Conservation (phyloP, 2,888 invertebrate genomes). For the Vannuccia rotundouncinata region DNA sequence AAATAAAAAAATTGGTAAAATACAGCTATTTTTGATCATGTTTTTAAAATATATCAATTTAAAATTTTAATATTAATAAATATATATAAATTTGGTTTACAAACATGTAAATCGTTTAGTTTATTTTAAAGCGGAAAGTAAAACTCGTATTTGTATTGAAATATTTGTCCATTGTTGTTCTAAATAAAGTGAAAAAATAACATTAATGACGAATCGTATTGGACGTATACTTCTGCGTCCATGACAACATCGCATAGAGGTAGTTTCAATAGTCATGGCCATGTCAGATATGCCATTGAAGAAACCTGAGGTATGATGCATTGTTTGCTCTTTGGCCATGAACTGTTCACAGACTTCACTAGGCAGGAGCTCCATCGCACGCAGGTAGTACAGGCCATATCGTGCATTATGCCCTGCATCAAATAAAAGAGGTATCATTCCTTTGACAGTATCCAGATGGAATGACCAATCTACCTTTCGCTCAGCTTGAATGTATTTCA, state of each 20-base stretch:
- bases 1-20: too few species aligned
- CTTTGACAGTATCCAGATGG: neutral
- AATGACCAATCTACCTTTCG: neutral
- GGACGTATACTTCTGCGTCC: neutral
- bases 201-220: too few species aligned
- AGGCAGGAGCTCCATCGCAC: neutral
- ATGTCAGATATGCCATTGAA: slow-evolving; percentile 9
- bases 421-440: neutral
- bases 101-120: too few species aligned
- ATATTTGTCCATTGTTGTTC: too few species aligned
- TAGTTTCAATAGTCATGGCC: slow-evolving; percentile 29
- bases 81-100: too few species aligned
- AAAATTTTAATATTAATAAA: too few species aligned
- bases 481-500: slow-evolving; percentile 32
- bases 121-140: too few species aligned
- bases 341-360: neutral
- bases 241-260: neutral
- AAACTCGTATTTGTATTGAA: too few species aligned
- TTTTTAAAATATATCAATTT: too few species aligned
- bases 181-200: too few species aligned
- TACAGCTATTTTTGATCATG: too few species aligned
- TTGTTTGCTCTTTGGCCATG: slow-evolving; percentile 22
- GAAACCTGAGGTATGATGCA: slow-evolving; percentile 10
- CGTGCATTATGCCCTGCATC: neutral
- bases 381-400: neutral